Evolutionary conservation across 2,888 invertebrate genomes (phyloP), one percentile per base, ranked within the genome.

Genomic region (Tricholauxania praeusta): DNA sequence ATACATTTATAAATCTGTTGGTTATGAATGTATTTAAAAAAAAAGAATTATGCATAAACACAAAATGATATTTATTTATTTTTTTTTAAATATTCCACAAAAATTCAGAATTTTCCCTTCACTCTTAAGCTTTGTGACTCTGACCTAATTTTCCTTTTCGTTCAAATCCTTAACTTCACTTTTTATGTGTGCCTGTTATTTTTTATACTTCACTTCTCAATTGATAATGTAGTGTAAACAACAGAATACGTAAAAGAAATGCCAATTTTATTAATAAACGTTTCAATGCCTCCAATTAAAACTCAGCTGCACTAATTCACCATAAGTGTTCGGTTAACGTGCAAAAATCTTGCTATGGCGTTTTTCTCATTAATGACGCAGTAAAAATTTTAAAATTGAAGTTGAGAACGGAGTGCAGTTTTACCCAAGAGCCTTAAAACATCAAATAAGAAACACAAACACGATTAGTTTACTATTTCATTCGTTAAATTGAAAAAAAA

Each of bases 261-360:
- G 19, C 7, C 17, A 63, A 47, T 48, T 63, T 39, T 63, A 51
- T 49, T 53, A 72, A 74, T 74, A 67, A 75, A 74, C 74, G 69
- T 73, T 76, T 75, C 66, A 74, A 79, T 68, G 74, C 66, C 68
- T 74, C 77, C 81, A 79, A 82, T 82, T 82, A 78, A 76, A 81
- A 79, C 76, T 75, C 75, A 78, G 75, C 77, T 79, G 81, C 72
- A 80, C 82, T 79, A 81, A 82, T 82, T 82, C 79, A 78, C 83
- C 82, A 79, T 82, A 82, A 78, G 76, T 74, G 64, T 52, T 7
- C 15, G 32, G n/a, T 73, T 69, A 32, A 47, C 10, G 53, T 55
- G 67, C 14, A 51, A 49, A 8, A 48, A 57, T 67, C 53, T 55
- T 47, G 39, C 12, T 52, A 52, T 19, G 10, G 17, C n/a, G 7